A percentile compares a stretch with the other conserved stretches of the same genome.
phyloP scores from a whole-genome alignment of 2,797 vertebrate species.

The Peromyscus nudipes region DNA sequence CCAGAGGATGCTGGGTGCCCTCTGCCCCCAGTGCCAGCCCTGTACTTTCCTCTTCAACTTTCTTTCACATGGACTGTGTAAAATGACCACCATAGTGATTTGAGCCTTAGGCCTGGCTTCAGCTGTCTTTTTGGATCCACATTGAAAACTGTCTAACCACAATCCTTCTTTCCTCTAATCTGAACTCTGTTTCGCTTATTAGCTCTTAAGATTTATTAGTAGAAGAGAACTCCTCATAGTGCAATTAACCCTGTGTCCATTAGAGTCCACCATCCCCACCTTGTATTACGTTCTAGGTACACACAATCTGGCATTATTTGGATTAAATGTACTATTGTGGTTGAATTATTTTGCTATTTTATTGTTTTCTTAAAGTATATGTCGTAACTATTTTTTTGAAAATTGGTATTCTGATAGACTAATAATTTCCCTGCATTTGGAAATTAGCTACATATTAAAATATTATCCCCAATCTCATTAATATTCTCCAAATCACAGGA shows the following conservation, averaged over 20 bases:
- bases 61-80: not conserved
- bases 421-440: not conserved
- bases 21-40: not conserved
- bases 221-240: not conserved
- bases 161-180: not conserved
- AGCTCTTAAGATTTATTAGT: not conserved
- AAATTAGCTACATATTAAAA: slow-evolving; percentile 32
- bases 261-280: not conserved
- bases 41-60: not conserved
- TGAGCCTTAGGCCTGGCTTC: not conserved
- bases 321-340: slow-evolving; percentile 39
- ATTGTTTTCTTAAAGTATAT: slow-evolving; percentile 29
- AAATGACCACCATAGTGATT: not conserved
- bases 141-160: slow-evolving; percentile 26
- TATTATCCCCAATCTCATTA: not conserved
- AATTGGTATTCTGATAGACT: not conserved
- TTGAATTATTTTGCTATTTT: slow-evolving; percentile 19
- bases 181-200: not conserved
- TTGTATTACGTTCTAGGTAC: not conserved
- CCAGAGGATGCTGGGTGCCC: not conserved
- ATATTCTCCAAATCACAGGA: not conserved
- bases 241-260: not conserved
- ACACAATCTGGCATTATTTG: slow-evolving; percentile 14
- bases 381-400: not conserved
- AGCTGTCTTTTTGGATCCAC: not conserved